Evolutionary conservation across 2,888 invertebrate species (phyloP).

Genomic region (Tricholauxania praeusta): DNA sequence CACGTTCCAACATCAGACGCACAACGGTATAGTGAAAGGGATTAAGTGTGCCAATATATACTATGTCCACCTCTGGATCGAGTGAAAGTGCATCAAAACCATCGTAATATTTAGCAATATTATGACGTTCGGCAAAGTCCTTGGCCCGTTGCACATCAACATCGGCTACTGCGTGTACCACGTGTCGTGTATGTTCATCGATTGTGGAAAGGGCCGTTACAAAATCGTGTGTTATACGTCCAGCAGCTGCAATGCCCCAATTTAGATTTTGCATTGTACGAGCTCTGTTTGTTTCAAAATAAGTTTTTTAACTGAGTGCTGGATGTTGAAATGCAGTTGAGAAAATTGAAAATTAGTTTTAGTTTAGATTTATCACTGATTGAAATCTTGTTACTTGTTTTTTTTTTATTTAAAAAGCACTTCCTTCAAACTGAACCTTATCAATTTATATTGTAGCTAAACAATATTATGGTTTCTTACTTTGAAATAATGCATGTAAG

Average conservation of each 20-base stretch:
- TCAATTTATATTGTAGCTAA: too few species aligned
- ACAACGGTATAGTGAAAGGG: slow-evolving; percentile 76
- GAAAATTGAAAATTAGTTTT: too few species aligned
- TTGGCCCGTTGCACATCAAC: slow-evolving; percentile 76
- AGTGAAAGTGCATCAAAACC: slow-evolving; percentile 80
- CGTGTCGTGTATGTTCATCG: slow-evolving; percentile 74
- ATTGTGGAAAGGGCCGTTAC: slow-evolving; percentile 76
- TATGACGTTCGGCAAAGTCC: slow-evolving; percentile 78
- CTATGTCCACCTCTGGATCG: slow-evolving; percentile 80
- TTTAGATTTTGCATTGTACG: slow-evolving; percentile 63
- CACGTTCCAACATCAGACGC: slow-evolving; percentile 78
- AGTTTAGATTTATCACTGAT: too few species aligned
- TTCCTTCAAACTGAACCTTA: too few species aligned
- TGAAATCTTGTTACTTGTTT: too few species aligned
- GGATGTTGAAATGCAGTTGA: too few species aligned
- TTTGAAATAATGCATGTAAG: too few species aligned
- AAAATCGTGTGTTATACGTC: slow-evolving; percentile 87
- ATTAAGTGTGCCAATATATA: slow-evolving; percentile 82
- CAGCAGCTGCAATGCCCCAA: slow-evolving; percentile 87
- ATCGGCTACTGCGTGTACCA: slow-evolving; percentile 80
- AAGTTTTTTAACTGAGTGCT: too few species aligned
- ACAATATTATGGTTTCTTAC: too few species aligned
- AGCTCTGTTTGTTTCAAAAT: neutral
- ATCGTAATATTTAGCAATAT: slow-evolving; percentile 77
- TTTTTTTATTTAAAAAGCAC: too few species aligned